Percentiles rank a stretch among this genome's conserved stretches.
Evolutionary conservation across 1,140 invertebrate species (phyloP).

Genomic region (Pinna nobilis): DNA sequence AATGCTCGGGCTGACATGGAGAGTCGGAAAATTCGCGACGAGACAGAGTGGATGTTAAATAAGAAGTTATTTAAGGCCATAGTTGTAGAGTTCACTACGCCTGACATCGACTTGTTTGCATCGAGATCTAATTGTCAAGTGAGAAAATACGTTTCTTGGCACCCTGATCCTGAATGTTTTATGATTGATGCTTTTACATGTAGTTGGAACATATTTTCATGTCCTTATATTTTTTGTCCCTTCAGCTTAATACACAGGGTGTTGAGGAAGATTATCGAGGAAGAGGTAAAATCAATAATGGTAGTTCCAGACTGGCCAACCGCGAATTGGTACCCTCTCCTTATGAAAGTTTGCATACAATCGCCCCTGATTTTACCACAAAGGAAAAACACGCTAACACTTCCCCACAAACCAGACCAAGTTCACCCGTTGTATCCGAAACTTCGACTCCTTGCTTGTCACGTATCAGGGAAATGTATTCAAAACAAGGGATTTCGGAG

Average conservation of each 20-base stretch:
- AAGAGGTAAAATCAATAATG: background rate
- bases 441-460: slow-evolving; percentile 4
- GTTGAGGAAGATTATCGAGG: background rate
- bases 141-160: background rate
- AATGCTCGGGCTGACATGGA: background rate
- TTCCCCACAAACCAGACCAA: background rate
- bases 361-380: background rate
- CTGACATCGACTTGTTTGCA: background rate
- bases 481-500: slow-evolving; percentile 1
- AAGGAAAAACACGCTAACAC: background rate
- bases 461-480: slow-evolving; percentile 1
- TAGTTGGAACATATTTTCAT: background rate
- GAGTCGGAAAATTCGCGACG: background rate
- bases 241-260: background rate
- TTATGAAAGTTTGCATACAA: background rate
- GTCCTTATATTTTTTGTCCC: too few species aligned
- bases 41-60: background rate
- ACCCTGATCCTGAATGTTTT: background rate
- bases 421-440: background rate
- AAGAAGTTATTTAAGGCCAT: slow-evolving; percentile 4
- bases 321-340: background rate
- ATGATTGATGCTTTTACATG: background rate
- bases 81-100: background rate
- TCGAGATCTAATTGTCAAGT: background rate
- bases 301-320: slow-evolving; percentile 7